A percentile compares a stretch with the other conserved stretches of the same genome.
These are phyloP conservation scores for Acanthosepion esculentum DNA, from an alignment of 2,888 invertebrate species.

Conservation along the genomic window DNA sequence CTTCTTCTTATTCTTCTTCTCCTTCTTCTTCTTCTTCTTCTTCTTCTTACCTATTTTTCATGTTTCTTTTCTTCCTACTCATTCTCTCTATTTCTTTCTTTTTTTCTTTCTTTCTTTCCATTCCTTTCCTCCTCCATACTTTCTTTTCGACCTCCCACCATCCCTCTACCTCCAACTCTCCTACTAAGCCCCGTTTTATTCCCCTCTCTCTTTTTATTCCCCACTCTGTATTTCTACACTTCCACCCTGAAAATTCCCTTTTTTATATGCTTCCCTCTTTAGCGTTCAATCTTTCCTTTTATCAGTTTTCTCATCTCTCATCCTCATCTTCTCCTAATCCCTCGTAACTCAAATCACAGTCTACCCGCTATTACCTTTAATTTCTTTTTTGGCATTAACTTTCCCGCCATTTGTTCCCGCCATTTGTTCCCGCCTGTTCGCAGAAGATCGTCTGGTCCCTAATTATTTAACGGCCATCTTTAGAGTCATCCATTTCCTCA, in stretches of 20 bases:
- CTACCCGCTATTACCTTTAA: not conserved
- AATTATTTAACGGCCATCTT: slow-evolving; percentile 4
- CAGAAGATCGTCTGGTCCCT: not conserved
- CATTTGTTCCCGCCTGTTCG: not conserved
- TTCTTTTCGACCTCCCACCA: no score
- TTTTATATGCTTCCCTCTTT: no score
- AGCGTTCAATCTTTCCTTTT: no score
- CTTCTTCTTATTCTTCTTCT: not conserved
- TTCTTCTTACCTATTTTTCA: not conserved
- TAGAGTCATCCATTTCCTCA: not conserved
- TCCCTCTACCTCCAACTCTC: no score
- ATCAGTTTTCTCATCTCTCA: not conserved
- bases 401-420: not conserved
- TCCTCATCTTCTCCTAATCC: not conserved
- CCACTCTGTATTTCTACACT: no score
- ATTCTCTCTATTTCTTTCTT: no score
- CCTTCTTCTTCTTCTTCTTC: not conserved
- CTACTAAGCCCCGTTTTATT: no score
- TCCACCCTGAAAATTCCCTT: no score
- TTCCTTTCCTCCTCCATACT: no score
- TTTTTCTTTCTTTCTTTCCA: no score
- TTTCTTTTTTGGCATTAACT: not conserved
- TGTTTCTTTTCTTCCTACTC: not conserved
- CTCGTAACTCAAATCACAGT: slow-evolving; percentile 7
- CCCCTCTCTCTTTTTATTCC: no score